Evolutionary conservation across 2,888 invertebrate species (phyloP), one percentile per base, ranked within the genome.

Genomic region (Macrophya annulata): DNA sequence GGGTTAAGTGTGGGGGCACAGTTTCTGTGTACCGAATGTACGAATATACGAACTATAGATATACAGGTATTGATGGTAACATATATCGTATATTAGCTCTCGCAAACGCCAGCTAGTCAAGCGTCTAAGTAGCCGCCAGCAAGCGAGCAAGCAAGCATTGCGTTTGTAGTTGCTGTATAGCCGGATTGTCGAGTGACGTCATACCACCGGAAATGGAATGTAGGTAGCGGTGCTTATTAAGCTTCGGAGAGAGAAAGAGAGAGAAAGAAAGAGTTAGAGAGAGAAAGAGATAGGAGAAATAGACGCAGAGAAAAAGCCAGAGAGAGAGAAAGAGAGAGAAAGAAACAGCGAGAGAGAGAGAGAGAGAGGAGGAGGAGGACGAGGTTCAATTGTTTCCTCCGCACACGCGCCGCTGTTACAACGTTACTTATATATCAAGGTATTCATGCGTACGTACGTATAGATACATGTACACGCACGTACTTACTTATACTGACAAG

Each of bases 151-250:
- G 21, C 21, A 21, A 25, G 62, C 62, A 62, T 25, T 9, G 31
- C 9, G 31, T n/a, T 76, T 37, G 79, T 79, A 40, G 65, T 48
- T 45, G 62, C 88, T 90, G 88, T 88, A 90, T 90, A 89, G 90
- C 89, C 88, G 90, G 90, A 90, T 91, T 89, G 90, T 90, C 89
- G 88, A 90, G 89, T 93, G 93, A 93, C 93, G 93, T 93, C 92
- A 93, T 89, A 90, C 87, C 89, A 91, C 92, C 93, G 93, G 93
- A 93, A 93, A 93, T 93, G 93, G 92, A 93, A 93, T 92, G 93
- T 92, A 93, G 93, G 93, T 93, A 92, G 92, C 91, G 90, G 89
- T 91, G 92, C 92, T 92, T 92, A 92, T 92, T 92, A 93, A 92
- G 93, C 92, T 91, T 90, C 88, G 87, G 87, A 71, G 88, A 85